Conservation (phyloP, 2,113 vertebrate species). For the Tyrannus savana region DNA sequence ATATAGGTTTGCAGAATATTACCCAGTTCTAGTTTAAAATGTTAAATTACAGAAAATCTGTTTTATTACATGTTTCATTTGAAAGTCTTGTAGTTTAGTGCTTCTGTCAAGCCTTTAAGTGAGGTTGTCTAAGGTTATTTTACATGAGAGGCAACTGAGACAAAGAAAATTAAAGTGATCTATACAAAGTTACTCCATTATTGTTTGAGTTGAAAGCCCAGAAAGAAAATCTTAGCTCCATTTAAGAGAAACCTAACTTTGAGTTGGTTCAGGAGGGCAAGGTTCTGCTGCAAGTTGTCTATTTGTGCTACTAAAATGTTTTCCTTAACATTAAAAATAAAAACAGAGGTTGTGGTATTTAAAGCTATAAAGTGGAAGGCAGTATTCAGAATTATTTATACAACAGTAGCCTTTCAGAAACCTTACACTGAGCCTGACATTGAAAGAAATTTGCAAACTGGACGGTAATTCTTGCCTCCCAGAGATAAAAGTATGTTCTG, state of each 20-base stretch:
- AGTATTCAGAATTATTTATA: neutral
- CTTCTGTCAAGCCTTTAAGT: neutral
- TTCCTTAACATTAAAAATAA: neutral
- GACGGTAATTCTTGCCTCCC: neutral
- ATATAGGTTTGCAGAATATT: neutral
- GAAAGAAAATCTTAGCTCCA: neutral
- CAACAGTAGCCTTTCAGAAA: neutral
- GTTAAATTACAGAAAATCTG: neutral
- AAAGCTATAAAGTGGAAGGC: neutral
- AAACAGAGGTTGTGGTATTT: neutral
- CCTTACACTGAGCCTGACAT: neutral
- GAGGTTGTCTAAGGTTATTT: neutral
- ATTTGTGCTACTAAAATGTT: neutral
- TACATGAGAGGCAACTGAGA: neutral
- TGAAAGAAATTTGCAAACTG: neutral
- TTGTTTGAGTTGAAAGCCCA: neutral
- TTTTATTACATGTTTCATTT: slow-evolving; percentile 22
- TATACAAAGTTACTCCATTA: neutral
- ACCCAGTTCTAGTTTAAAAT: neutral
- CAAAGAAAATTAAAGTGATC: neutral
- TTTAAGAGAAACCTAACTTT: neutral
- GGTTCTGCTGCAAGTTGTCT: neutral
- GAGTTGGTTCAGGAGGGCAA: neutral
- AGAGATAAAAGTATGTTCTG: slow-evolving; percentile 20
- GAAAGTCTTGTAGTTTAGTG: neutral